Percentiles rank a stretch among this genome's conserved stretches.
These are phyloP conservation scores for Steinernema scapterisci DNA, from an alignment of 2,888 invertebrate species.

Conservation along the genomic window DNA sequence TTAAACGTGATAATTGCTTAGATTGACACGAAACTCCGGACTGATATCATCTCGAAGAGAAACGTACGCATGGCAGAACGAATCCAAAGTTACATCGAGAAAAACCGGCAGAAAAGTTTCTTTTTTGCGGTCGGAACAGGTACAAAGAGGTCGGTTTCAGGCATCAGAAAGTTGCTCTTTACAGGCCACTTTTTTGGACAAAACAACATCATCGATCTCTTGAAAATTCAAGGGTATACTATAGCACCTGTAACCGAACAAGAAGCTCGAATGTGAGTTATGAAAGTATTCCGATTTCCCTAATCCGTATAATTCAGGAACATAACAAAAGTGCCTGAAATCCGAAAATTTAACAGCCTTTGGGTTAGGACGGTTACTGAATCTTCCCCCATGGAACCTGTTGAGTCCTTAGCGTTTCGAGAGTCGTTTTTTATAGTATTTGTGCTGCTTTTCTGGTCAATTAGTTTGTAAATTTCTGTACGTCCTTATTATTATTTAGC, in stretches of 20 bases:
- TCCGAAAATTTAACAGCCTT: conserved; percentile 4
- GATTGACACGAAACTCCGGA: conserved; percentile 19
- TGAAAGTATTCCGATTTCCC: background rate
- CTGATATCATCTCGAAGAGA: conserved; percentile 10
- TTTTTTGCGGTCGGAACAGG: conserved; percentile 22
- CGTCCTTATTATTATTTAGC: background rate
- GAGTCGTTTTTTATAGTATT: too few relatives aligned
- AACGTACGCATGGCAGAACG: conserved; percentile 1
- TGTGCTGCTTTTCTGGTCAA: too few relatives aligned
- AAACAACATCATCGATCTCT: background rate
- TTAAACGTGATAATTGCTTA: background rate
- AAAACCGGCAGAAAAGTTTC: background rate
- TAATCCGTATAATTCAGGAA: background rate
- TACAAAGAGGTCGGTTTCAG: background rate
- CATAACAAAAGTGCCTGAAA: background rate
- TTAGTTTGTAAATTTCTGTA: background rate
- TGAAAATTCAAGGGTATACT: background rate
- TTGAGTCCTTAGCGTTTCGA: too few relatives aligned
- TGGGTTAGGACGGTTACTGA: background rate
- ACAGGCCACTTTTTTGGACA: conserved; percentile 11
- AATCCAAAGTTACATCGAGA: background rate
- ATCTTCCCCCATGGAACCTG: background rate
- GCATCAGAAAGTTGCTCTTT: background rate
- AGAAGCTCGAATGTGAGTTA: background rate
- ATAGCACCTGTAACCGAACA: background rate